Conservation (phyloP, 64 coral and sea anemone species). For the Stichodactyla helianthus region DNA sequence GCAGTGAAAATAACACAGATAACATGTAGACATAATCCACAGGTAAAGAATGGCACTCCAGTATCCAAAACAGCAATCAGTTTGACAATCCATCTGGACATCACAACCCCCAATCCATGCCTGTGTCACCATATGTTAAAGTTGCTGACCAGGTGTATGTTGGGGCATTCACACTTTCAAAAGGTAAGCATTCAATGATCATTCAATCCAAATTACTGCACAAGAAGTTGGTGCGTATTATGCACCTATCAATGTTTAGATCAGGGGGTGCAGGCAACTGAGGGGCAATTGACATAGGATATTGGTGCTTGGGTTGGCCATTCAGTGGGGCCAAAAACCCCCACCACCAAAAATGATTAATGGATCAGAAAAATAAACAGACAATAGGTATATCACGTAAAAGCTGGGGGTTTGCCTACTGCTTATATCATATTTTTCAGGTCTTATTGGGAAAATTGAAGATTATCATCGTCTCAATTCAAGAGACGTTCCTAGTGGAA, state of each 20-base stretch:
- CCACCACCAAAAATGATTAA: no score
- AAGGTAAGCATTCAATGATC: conserved; percentile 32
- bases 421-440: neutral
- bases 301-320: no score
- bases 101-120: conserved; percentile 69
- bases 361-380: no score
- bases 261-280: no score
- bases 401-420: no score
- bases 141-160: conserved; percentile 51
- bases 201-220: neutral
- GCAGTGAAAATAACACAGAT: neutral
- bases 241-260: no score
- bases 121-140: conserved; percentile 29
- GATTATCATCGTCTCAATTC: conserved; percentile 47
- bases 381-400: no score
- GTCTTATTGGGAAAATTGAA: conserved; percentile 62
- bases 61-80: conserved; percentile 49
- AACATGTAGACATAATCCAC: neutral
- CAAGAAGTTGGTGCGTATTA: no score
- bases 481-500: conserved; percentile 40
- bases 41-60: conserved; percentile 76
- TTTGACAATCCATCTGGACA: conserved; percentile 78
- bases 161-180: conserved; percentile 58
- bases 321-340: no score
- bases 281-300: no score